These are phyloP conservation scores for Drosophila paranaensis DNA, from an alignment of 2,888 invertebrate species.

Conservation along the genomic window DNA sequence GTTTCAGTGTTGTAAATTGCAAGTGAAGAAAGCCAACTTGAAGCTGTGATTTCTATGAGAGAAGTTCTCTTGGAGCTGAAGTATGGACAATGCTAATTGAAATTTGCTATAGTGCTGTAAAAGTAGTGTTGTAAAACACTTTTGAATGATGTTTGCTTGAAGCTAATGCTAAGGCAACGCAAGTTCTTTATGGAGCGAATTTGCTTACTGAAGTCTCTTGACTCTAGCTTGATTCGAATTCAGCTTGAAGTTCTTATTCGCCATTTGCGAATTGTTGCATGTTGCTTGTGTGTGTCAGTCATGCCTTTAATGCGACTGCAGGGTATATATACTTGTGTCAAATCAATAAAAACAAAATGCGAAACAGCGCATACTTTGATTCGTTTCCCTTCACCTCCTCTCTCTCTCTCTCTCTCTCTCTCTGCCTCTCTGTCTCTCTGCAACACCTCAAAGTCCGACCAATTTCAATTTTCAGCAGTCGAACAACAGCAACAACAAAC, in stretches of 20 bases:
- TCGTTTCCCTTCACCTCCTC: background rate
- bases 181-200: too few relatives aligned
- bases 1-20: background rate
- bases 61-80: background rate
- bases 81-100: too few relatives aligned
- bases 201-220: too few relatives aligned
- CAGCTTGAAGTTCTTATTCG: too few relatives aligned
- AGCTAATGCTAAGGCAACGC: too few relatives aligned
- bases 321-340: slow-evolving; percentile 24
- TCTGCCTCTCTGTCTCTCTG: slow-evolving; percentile 23
- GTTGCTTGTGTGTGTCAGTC: background rate
- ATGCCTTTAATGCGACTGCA: background rate
- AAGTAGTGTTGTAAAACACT: background rate
- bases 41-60: background rate
- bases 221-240: too few relatives aligned
- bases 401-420: slow-evolving; percentile 13
- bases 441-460: slow-evolving; percentile 68
- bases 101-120: too few relatives aligned
- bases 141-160: too few relatives aligned
- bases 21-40: background rate
- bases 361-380: slow-evolving; percentile 62
- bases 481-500: slow-evolving; percentile 28
- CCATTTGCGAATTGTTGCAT: background rate
- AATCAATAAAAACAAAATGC: slow-evolving; percentile 51
- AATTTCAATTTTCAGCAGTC: slow-evolving; percentile 75